phyloP scores from a whole-genome alignment of 2,113 vertebrate species.

The Mustelus asterias region DNA sequence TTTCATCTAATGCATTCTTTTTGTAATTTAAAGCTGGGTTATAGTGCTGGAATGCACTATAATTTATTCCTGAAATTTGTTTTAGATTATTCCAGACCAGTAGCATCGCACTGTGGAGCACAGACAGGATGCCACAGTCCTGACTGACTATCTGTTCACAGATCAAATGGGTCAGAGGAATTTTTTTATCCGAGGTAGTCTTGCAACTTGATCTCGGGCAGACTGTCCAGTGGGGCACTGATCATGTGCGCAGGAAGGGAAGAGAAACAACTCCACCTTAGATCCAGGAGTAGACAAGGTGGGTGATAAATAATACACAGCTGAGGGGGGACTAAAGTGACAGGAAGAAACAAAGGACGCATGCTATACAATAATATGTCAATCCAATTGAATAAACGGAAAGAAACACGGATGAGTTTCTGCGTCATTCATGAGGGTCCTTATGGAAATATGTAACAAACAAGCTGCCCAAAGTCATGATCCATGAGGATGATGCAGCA shows the following conservation, averaged over 20 bases:
- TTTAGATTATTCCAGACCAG: neutral
- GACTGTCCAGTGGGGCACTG: no score
- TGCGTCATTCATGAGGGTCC: neutral
- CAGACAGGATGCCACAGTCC: neutral
- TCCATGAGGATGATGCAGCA: neutral
- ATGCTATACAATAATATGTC: neutral
- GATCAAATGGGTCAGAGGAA: neutral
- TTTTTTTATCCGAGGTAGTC: neutral
- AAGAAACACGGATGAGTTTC: neutral
- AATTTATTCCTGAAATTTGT: slow-evolving; percentile 3
- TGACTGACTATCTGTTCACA: neutral
- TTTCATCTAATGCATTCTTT: neutral
- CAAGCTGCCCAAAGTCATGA: neutral
- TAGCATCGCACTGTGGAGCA: no score
- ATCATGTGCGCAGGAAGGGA: neutral
- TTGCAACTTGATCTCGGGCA: neutral
- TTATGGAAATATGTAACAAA: neutral
- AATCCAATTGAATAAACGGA: neutral
- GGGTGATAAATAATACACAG: neutral
- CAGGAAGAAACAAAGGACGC: neutral
- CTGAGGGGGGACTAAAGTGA: neutral
- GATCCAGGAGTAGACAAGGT: neutral
- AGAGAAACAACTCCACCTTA: neutral
- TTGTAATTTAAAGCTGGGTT: neutral
- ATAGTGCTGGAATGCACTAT: slow-evolving; percentile 1